Conservation (phyloP, 2,113 vertebrate species). For the Montifringilla adamsi region DNA sequence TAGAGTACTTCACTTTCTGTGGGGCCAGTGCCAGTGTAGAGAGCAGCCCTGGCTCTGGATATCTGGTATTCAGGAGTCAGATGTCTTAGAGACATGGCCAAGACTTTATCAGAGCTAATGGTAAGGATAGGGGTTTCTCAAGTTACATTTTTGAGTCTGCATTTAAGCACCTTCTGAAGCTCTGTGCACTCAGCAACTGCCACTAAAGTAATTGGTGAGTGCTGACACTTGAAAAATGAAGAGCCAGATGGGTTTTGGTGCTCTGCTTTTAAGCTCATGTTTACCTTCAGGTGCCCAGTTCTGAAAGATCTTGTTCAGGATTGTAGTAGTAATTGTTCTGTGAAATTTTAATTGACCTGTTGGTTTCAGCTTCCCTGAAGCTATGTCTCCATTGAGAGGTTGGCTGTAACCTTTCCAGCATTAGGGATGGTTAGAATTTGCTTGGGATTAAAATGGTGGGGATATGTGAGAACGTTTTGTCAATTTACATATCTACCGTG, state of each 20-base stretch:
- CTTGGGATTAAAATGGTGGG: constrained; percentile 43
- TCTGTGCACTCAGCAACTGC: neutral
- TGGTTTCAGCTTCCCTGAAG: constrained; percentile 55
- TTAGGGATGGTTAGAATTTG: constrained; percentile 56
- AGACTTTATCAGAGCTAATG: neutral
- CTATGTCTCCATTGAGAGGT: constrained; percentile 36
- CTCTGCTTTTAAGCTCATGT: neutral
- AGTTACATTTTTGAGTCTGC: neutral
- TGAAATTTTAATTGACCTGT: constrained; percentile 57
- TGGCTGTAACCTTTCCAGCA: constrained; percentile 47
- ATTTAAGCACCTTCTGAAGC: neutral
- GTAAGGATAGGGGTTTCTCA: neutral
- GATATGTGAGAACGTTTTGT: constrained; percentile 12
- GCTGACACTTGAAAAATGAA: neutral
- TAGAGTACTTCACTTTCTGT: neutral
- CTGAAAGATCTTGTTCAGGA: constrained; percentile 7
- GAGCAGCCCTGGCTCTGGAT: neutral
- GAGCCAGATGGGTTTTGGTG: neutral
- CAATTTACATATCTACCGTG: constrained; percentile 4
- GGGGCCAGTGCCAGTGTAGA: neutral
- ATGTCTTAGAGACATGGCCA: neutral
- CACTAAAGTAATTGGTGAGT: neutral
- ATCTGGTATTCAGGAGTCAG: constrained; percentile 15
- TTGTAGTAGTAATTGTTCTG: constrained; percentile 8
- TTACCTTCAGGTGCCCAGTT: neutral